phyloP scores from a whole-genome alignment of 2,113 vertebrate genomes.

The Martes martes region DNA sequence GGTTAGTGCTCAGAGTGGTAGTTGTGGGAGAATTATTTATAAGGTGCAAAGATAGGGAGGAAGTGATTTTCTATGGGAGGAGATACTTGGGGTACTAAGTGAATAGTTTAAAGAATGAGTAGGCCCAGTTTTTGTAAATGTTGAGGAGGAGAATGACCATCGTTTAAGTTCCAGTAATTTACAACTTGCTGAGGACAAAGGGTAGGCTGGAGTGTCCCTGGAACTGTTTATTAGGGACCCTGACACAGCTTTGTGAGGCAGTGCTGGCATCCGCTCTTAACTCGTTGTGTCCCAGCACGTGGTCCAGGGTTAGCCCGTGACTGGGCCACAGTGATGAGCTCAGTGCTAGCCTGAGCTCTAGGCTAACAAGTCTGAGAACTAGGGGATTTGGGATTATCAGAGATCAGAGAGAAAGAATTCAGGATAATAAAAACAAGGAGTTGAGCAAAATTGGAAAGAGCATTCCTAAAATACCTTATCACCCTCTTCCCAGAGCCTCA shows the following conservation, averaged over 20 bases:
- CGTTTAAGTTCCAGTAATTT: constrained; percentile 1
- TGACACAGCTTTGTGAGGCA: not conserved
- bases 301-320: not conserved
- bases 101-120: not conserved
- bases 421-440: not conserved
- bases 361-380: not conserved
- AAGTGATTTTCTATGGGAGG: not conserved
- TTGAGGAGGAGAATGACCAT: not conserved
- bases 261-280: not conserved
- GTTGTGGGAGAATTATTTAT: not conserved
- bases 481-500: not conserved
- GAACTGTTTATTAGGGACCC: not conserved
- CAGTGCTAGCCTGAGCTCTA: not conserved
- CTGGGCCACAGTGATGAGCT: not conserved
- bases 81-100: not conserved
- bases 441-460: not conserved
- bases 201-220: not conserved
- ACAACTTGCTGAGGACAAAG: not conserved
- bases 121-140: not conserved
- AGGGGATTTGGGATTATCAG: not conserved
- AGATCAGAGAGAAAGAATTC: not conserved
- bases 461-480: not conserved
- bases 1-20: not conserved
- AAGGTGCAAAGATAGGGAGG: not conserved
- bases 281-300: not conserved